phyloP scores from a whole-genome alignment of 2,797 vertebrate species.

The Onychomys torridus region DNA sequence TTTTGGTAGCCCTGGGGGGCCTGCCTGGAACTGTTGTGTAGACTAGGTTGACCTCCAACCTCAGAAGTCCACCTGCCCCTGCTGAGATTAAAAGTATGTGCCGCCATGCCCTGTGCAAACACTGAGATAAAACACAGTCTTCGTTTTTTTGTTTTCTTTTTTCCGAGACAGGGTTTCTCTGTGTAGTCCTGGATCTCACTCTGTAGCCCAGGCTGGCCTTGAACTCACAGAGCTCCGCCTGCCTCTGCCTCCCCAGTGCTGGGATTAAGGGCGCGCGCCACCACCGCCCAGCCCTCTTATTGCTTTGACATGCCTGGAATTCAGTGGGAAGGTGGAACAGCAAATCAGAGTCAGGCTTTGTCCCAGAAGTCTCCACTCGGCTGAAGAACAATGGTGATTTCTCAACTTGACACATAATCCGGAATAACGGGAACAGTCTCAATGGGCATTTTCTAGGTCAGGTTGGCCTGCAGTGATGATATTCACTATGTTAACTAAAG shows the following conservation, averaged over 20 bases:
- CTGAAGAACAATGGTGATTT: background rate
- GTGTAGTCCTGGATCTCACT: no score
- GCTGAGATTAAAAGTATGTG: background rate
- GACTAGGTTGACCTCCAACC: background rate
- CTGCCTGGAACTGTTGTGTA: no score
- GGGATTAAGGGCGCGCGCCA: background rate
- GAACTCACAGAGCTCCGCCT: no score
- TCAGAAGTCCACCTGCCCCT: background rate
- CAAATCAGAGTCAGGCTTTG: background rate
- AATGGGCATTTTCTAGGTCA: background rate
- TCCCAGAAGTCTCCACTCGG: background rate
- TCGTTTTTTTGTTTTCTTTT: no score
- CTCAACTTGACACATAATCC: background rate
- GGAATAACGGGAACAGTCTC: background rate
- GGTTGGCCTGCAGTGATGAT: background rate
- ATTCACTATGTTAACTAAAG: background rate
- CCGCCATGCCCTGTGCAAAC: background rate
- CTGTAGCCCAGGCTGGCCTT: background rate
- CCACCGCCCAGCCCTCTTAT: background rate
- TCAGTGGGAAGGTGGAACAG: background rate
- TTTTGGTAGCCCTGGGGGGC: no score
- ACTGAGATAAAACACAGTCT: background rate
- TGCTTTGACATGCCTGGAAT: background rate
- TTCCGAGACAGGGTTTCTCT: no score
- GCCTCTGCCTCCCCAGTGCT: background rate